These are phyloP conservation scores for Xiphophorus birchmanni DNA, from an alignment of 2,797 vertebrate species.

Conservation along the genomic window DNA sequence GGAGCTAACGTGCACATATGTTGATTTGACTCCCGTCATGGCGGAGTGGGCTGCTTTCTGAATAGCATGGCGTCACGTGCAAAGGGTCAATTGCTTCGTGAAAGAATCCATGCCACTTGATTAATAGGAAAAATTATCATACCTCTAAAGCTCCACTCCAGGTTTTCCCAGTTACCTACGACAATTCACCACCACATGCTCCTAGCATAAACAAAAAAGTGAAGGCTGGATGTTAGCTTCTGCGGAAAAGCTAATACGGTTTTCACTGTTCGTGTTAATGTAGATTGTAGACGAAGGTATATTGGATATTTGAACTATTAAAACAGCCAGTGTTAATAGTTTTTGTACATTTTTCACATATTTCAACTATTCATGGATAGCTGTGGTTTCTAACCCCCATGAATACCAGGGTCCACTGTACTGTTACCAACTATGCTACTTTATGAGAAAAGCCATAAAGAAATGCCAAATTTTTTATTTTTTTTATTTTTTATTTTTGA, in stretches of 20 bases:
- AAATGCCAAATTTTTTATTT: neutral
- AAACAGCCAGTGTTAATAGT: neutral
- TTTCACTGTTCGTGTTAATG: neutral
- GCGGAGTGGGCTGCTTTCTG: neutral
- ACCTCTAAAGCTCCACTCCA: neutral
- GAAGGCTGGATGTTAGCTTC: neutral
- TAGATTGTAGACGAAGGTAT: neutral
- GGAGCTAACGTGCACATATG: too few relatives aligned
- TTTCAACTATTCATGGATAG: neutral
- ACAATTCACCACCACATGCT: neutral
- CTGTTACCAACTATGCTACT: neutral
- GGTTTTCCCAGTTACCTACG: neutral
- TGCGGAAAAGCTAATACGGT: neutral
- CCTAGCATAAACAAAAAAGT: neutral
- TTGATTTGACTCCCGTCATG: neutral
- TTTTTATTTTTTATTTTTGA: neutral
- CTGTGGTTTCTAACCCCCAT: neutral
- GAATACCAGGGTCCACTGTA: neutral
- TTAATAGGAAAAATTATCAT: neutral
- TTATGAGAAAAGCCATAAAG: constrained; percentile 1
- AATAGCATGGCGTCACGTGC: neutral
- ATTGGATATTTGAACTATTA: neutral
- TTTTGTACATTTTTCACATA: neutral
- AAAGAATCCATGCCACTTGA: neutral
- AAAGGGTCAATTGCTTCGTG: neutral